Percentiles rank a stretch among this genome's conserved stretches.
Conservation (phyloP, 2,888 invertebrate genomes). For the Rhingia campestris region DNA sequence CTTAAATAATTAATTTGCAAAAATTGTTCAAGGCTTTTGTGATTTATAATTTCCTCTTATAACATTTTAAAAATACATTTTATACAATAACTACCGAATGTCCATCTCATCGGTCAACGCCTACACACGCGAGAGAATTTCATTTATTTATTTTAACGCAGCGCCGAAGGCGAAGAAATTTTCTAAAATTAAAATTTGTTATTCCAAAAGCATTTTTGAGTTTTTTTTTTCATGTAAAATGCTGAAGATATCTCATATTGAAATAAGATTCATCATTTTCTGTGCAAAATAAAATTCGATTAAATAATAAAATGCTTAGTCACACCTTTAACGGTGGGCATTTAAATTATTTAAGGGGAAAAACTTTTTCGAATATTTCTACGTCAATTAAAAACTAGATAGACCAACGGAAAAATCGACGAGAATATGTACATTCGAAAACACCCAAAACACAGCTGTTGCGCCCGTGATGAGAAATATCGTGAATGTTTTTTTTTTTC, state of each 20-base stretch:
- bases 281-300: conserved; percentile 31
- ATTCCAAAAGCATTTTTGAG: conserved; percentile 20
- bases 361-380: conserved; percentile 30
- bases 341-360: conserved; percentile 5
- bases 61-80: conserved; percentile 56
- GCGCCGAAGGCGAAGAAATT: conserved; percentile 24
- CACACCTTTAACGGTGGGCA: conserved; percentile 13
- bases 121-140: conserved; percentile 30
- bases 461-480: conserved; percentile 31
- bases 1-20: conserved; percentile 27
- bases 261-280: conserved; percentile 31
- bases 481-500: conserved; percentile 22
- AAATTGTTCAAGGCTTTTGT: conserved; percentile 40
- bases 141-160: conserved; percentile 58
- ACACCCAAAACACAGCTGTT: conserved; percentile 55
- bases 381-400: conserved; percentile 33
- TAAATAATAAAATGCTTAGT: conserved; percentile 21
- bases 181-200: conserved; percentile 57
- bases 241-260: conserved; percentile 22
- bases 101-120: conserved; percentile 35
- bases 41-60: conserved; percentile 54
- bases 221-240: conserved; percentile 11
- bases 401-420: conserved; percentile 5
- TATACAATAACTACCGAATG: conserved; percentile 25
- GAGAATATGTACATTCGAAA: conserved; percentile 1